Percentiles rank a stretch among this genome's conserved stretches.
These are phyloP conservation scores for Cyclura pinguis DNA, from an alignment of 2,797 vertebrate genomes.

Conservation along the genomic window DNA sequence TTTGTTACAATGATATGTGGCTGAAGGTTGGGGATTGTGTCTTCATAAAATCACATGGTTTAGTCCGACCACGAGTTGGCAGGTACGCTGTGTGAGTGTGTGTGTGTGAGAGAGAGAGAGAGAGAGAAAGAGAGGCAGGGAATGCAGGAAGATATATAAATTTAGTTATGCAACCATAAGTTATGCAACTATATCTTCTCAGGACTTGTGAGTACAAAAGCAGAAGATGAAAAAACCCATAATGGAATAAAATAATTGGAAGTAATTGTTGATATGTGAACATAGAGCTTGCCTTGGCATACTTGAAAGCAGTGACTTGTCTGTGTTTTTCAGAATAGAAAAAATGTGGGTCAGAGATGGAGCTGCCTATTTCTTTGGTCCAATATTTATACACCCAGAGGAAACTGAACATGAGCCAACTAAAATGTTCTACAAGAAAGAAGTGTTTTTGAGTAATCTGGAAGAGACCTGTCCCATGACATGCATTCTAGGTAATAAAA, in stretches of 20 bases:
- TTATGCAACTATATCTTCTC: too few species aligned
- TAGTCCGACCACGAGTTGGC: slow-evolving; percentile 94
- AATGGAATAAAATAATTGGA: background rate
- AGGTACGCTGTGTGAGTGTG: slow-evolving; percentile 80
- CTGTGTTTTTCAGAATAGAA: slow-evolving; percentile 87
- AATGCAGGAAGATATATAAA: background rate
- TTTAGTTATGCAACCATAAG: background rate
- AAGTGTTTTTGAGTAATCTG: slow-evolving; percentile 97
- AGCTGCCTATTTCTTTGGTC: slow-evolving; percentile 95
- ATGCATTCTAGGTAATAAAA: slow-evolving; percentile 89
- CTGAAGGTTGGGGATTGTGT: slow-evolving; percentile 97
- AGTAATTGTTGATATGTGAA: background rate
- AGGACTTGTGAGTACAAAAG: background rate
- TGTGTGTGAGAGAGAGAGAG: background rate
- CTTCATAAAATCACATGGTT: slow-evolving; percentile 94
- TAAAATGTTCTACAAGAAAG: slow-evolving; percentile 99
- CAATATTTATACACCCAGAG: slow-evolving; percentile 98
- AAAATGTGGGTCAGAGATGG: slow-evolving; percentile 98
- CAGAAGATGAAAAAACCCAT: accelerated
- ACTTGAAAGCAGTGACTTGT: slow-evolving; percentile 3
- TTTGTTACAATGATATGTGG: slow-evolving; percentile 94
- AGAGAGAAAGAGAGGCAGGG: too few species aligned
- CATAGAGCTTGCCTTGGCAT: background rate
- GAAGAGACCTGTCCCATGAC: slow-evolving; percentile 97
- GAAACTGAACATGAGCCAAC: slow-evolving; percentile 98